Conservation (phyloP, 2,113 vertebrate genomes). For the Taurulus bubalis region DNA sequence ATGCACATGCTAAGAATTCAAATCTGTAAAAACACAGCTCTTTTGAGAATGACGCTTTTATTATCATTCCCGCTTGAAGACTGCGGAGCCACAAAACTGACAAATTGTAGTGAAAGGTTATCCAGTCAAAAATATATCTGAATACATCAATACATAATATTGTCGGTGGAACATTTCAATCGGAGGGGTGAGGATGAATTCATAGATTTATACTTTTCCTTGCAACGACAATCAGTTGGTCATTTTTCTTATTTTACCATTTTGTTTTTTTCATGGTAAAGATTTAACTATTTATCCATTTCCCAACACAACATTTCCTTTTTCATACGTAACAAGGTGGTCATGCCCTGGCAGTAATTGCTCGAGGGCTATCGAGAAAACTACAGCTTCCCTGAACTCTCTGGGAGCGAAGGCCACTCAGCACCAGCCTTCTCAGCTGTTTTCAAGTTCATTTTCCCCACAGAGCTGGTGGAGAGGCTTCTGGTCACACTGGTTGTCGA, state of each 20-base stretch:
- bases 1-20: slow-evolving; percentile 44
- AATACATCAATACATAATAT: background rate
- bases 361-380: background rate
- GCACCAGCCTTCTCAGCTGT: too few species aligned
- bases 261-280: background rate
- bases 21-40: slow-evolving; percentile 29
- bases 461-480: too few species aligned
- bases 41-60: slow-evolving; percentile 8
- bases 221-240: background rate
- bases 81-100: background rate
- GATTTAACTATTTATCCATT: background rate
- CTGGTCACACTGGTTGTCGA: too few species aligned
- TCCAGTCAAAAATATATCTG: background rate
- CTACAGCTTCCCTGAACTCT: background rate
- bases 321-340: background rate
- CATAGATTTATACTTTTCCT: background rate
- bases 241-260: background rate
- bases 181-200: background rate
- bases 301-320: background rate
- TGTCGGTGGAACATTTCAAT: slow-evolving; percentile 8
- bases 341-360: background rate
- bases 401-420: too few species aligned
- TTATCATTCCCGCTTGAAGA: background rate
- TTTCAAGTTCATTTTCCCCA: too few species aligned
- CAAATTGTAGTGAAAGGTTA: background rate